Conservation (phyloP, 1,140 invertebrate species). For the Lepeophtheirus salmonis region DNA sequence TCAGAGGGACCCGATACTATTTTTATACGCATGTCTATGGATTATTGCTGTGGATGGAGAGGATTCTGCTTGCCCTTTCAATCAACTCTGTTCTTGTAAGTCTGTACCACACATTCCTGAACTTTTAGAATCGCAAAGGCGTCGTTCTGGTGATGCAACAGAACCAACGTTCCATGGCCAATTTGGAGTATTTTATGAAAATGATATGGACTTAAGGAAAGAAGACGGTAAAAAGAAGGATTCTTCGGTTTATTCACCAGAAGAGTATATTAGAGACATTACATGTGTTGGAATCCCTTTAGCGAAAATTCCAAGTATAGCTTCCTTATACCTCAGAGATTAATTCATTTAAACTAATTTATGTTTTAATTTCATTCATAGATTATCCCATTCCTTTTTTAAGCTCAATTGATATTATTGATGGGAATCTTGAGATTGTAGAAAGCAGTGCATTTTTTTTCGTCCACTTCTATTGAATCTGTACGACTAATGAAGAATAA, state of each 20-base stretch:
- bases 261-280: background rate
- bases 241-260: background rate
- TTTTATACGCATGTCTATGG: background rate
- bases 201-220: background rate
- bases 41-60: background rate
- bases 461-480: background rate
- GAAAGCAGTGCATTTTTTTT: background rate
- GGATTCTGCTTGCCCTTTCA: constrained; percentile 1
- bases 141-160: background rate
- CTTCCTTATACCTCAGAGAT: background rate
- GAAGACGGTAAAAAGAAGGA: background rate
- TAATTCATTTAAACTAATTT: background rate
- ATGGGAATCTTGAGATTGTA: background rate
- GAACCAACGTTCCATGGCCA: background rate
- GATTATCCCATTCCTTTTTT: background rate
- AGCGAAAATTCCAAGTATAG: background rate
- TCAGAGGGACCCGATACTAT: background rate
- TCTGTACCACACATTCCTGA: background rate
- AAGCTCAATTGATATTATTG: background rate
- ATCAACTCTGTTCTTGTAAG: constrained; percentile 7
- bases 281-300: background rate
- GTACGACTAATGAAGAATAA: background rate
- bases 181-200: background rate
- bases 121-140: background rate
- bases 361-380: background rate